Conservation (phyloP, 2,113 vertebrate species). For the Hystrix cristata region DNA sequence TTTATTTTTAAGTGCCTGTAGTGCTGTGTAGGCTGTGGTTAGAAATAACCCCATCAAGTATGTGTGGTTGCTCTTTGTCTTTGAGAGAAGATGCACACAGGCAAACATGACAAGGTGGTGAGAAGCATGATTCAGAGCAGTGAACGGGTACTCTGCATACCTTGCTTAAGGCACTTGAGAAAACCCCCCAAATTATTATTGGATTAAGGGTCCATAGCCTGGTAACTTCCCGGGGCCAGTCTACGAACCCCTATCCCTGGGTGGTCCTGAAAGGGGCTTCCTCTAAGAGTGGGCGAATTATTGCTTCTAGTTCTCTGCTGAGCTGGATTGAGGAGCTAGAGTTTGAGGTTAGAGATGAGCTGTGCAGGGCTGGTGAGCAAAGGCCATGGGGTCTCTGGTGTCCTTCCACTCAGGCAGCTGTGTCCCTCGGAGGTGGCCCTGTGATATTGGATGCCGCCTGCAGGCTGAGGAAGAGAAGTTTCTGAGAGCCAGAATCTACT, state of each 20-base stretch:
- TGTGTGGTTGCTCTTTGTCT: not conserved
- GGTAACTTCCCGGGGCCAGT: not conserved
- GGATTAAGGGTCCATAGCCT: not conserved
- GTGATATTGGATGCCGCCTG: not conserved
- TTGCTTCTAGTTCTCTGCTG: not conserved
- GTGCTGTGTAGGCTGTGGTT: not conserved
- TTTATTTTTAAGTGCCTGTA: not conserved
- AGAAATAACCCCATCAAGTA: not conserved
- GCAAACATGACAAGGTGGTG: no score
- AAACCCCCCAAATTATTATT: not conserved
- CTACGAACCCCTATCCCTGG: not conserved
- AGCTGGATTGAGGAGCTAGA: not conserved
- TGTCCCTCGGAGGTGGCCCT: not conserved
- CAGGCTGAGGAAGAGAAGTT: not conserved
- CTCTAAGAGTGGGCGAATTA: not conserved
- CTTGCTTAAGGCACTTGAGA: not conserved
- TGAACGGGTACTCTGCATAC: not conserved
- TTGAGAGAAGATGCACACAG: not conserved
- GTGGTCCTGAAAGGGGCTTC: not conserved
- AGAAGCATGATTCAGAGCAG: not conserved
- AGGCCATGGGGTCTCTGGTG: not conserved
- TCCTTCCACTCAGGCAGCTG: not conserved
- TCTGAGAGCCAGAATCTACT: not conserved
- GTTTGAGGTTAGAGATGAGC: not conserved
- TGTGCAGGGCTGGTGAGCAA: not conserved